Evolutionary conservation across 1,140 invertebrate genomes (phyloP).

Genomic region (Calycopis cecrops): DNA sequence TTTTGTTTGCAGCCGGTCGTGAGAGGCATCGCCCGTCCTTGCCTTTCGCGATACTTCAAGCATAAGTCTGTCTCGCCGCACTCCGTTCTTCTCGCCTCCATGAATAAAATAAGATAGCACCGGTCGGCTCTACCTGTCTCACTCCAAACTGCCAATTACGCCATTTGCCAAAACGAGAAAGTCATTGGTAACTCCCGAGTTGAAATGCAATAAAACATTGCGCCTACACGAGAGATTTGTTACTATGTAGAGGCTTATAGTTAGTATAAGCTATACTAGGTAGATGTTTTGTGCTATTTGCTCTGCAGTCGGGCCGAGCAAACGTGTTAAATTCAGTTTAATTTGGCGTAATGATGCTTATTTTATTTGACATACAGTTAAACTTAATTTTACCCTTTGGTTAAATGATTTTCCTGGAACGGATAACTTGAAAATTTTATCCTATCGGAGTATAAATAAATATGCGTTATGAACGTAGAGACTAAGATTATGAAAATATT

Average conservation of each 20-base stretch:
- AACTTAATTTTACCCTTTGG: not conserved
- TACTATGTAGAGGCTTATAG: slow-evolving; percentile 42
- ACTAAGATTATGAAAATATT: too few relatives aligned
- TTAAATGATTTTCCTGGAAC: too few relatives aligned
- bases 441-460: too few relatives aligned
- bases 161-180: slow-evolving; percentile 37
- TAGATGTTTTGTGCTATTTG: slow-evolving; percentile 52
- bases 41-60: slow-evolving; percentile 34
- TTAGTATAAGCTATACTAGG: slow-evolving; percentile 34
- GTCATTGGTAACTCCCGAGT: slow-evolving; percentile 29
- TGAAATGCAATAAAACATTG: slow-evolving; percentile 59
- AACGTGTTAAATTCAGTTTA: slow-evolving; percentile 62
- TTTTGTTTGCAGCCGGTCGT: slow-evolving; percentile 53
- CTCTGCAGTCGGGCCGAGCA: slow-evolving; percentile 37
- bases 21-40: slow-evolving; percentile 42
- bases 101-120: slow-evolving; percentile 64
- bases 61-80: slow-evolving; percentile 43
- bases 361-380: slow-evolving; percentile 29
- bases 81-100: slow-evolving; percentile 46
- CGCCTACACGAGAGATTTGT: slow-evolving; percentile 53
- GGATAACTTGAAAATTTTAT: too few relatives aligned
- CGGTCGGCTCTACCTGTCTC: slow-evolving; percentile 49
- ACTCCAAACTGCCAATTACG: slow-evolving; percentile 30
- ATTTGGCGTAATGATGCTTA: slow-evolving; percentile 51
- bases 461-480: too few relatives aligned